Conservation (phyloP, 1,140 invertebrate genomes). For the Drosophila rufa region DNA sequence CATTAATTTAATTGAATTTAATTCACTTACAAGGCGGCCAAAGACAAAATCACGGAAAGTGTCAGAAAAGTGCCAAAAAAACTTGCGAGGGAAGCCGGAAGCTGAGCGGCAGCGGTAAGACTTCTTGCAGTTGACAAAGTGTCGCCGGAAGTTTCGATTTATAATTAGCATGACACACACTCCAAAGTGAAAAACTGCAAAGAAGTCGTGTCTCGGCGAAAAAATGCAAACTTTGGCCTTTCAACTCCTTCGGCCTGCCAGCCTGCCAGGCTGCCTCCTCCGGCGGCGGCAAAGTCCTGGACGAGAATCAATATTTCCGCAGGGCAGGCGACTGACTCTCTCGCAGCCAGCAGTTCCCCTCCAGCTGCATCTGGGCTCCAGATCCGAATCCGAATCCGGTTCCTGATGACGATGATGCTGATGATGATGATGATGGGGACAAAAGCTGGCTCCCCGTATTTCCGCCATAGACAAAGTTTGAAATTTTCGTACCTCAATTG, state of each 20-base stretch:
- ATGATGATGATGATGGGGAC: conserved; percentile 17
- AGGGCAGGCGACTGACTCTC: conserved; percentile 40
- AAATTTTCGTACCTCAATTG: conserved; percentile 78
- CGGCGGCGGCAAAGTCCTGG: conserved; percentile 18
- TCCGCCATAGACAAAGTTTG: conserved; percentile 70
- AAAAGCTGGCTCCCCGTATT: conserved; percentile 26
- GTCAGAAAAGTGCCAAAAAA: conserved; percentile 68
- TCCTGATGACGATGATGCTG: neutral
- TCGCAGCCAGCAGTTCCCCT: neutral
- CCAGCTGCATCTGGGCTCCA: neutral
- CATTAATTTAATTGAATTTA: conserved; percentile 67
- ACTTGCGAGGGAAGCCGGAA: conserved; percentile 9
- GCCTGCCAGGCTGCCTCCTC: neutral
- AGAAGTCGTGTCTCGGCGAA: conserved; percentile 70
- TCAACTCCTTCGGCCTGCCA: conserved; percentile 14
- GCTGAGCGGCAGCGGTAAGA: neutral
- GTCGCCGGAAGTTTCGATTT: conserved; percentile 81
- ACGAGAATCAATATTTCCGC: conserved; percentile 78
- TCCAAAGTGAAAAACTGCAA: conserved; percentile 71
- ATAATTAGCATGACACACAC: conserved; percentile 84
- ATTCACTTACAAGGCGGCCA: conserved; percentile 61
- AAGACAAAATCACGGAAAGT: conserved; percentile 55
- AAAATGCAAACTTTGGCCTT: conserved; percentile 72
- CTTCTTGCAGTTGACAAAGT: conserved; percentile 78
- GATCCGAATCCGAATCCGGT: neutral